A percentile compares a stretch with the other conserved stretches of the same genome.
These are phyloP conservation scores for Athene noctua DNA, from an alignment of 2,113 vertebrate genomes.

Conservation along the genomic window DNA sequence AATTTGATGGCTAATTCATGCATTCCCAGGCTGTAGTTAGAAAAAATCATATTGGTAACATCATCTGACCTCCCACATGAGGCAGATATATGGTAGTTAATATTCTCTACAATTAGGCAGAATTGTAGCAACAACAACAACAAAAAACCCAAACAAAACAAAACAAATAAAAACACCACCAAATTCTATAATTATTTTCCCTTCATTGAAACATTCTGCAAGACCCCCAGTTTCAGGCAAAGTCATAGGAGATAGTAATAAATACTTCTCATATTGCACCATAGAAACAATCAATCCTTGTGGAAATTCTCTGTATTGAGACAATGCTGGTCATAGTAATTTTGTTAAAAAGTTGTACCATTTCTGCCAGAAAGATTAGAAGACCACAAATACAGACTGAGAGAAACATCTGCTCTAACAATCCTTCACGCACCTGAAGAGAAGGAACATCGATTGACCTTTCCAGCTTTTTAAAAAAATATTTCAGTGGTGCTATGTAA, in stretches of 20 bases:
- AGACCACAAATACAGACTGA: neutral
- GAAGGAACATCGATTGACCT: neutral
- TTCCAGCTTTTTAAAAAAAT: neutral
- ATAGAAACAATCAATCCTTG: neutral
- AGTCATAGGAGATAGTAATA: neutral
- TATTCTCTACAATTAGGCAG: neutral
- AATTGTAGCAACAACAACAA: neutral
- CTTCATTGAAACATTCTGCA: neutral
- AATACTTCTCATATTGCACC: neutral
- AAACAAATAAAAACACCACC: too few relatives aligned
- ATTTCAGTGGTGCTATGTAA: neutral
- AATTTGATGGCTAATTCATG: neutral
- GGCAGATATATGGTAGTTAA: neutral
- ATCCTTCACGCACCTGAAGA: neutral
- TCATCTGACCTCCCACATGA: neutral
- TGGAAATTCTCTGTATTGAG: neutral
- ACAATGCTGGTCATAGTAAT: neutral
- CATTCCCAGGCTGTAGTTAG: neutral
- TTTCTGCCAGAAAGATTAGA: neutral
- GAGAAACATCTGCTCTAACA: neutral
- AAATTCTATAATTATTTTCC: neutral
- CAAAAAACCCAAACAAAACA: too few relatives aligned
- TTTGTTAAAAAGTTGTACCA: neutral
- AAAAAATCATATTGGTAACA: neutral
- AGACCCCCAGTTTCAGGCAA: neutral